phyloP scores from a whole-genome alignment of 2,888 invertebrate genomes.

The Brachylomia viminalis region DNA sequence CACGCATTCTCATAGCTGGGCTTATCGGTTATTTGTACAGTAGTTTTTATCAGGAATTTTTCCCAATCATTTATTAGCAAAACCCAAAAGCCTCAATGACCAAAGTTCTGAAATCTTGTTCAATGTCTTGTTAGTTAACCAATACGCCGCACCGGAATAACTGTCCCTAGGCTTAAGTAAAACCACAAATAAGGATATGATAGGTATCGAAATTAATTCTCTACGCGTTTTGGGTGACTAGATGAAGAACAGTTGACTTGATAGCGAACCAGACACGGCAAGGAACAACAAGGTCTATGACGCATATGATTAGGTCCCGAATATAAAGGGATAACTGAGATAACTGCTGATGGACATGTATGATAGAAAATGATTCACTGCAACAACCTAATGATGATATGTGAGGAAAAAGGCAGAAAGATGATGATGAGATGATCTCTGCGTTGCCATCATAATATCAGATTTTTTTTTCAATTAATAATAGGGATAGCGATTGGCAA shows the following conservation, averaged over 20 bases:
- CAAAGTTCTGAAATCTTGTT: too few relatives aligned
- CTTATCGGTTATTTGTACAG: slow-evolving; percentile 11
- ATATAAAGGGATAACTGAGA: not conserved
- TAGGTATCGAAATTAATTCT: not conserved
- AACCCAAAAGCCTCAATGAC: too few relatives aligned
- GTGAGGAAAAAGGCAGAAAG: too few relatives aligned
- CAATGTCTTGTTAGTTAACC: too few relatives aligned
- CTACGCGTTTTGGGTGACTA: not conserved
- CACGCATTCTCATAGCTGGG: slow-evolving; percentile 29
- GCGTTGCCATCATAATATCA: not conserved
- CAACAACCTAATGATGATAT: not conserved
- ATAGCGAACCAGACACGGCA: too few relatives aligned
- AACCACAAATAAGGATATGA: not conserved
- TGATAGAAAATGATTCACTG: not conserved
- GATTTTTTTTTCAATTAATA: slow-evolving; percentile 1
- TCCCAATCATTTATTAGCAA: not conserved
- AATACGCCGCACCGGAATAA: not conserved
- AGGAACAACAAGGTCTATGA: too few relatives aligned
- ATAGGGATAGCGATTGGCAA: not conserved
- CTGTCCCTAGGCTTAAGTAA: not conserved
- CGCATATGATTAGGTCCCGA: too few relatives aligned
- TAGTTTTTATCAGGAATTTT: slow-evolving; percentile 11
- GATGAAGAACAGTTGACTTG: not conserved
- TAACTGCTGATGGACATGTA: not conserved
- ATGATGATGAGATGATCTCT: not conserved